Base-by-base conservation (phyloP, 2,888 invertebrate species). In the Conus canariensis region DNA sequence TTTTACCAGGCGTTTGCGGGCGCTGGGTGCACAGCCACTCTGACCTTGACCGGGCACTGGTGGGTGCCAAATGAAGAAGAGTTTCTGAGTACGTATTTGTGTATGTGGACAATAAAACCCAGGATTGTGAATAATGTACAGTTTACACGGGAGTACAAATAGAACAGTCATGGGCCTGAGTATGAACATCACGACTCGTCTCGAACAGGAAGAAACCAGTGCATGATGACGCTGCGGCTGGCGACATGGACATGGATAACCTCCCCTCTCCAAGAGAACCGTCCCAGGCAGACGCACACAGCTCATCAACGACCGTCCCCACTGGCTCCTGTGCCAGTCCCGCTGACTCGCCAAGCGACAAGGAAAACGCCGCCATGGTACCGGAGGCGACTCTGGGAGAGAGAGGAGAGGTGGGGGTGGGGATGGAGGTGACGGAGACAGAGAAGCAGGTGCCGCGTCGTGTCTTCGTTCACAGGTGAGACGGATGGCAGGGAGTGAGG, bases 391-490 rank as follows among this genome's bases (percentile, higher is more conserved):
- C 25, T 10, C 30, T 12, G 30, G 77, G 45, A 80, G 30, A 16
- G 30, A 3, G 30, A 80, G 30, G 30, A 30, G 64, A 64, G 25
- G 59, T 22, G 87, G 85, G 83, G n/a, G 56, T 10, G 10, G 59
- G 74, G 67, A 67, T 86, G 64, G 64, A 45, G n/a, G 86, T 67
- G 16, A 16, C 19, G 64, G 86, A 86, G 30, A 30, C 30, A 9
- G 67, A 14, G 30, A 64, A 30, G 30, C 58, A 30, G 59, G 74
- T 14, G 9, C 85, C 88, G 59, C 91, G 90, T 14, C 88, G 93
- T 85, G 89, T 92, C n/a, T 93, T 93, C 88, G 92, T 92, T 74
- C 91, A 93, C 89, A 93, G 92, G 93, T 93, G 89, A 89, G 93
- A 25, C 1, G 77, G 22, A 70, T 16, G n/a, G n/a, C 12, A 64